Conservation (phyloP, 2,888 invertebrate genomes). For the Omphaloscelis lunosa region DNA sequence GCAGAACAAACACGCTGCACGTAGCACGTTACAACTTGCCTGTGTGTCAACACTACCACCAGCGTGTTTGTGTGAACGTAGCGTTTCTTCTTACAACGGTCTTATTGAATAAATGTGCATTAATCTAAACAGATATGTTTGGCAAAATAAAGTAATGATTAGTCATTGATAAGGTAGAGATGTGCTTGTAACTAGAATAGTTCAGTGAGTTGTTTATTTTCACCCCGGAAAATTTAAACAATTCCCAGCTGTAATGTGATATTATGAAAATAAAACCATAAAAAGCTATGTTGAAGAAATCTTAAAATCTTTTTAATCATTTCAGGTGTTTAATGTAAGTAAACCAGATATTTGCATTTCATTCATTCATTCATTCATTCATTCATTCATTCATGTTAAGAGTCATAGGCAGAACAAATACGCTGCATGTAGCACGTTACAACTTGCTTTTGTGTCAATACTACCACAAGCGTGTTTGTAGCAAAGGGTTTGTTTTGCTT, state of each 20-base stretch:
- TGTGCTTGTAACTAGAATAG: not conserved
- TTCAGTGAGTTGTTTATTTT: not conserved
- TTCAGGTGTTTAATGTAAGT: slow-evolving; percentile 7
- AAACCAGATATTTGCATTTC: slow-evolving; percentile 45
- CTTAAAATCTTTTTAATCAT: not conserved
- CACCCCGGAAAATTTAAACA: not conserved
- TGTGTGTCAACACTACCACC: slow-evolving; percentile 12
- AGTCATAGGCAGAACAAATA: slow-evolving; percentile 28
- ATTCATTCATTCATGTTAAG: no score
- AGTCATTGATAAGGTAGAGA: not conserved
- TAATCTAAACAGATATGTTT: not conserved
- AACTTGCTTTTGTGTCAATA: slow-evolving; percentile 21
- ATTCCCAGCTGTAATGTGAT: not conserved
- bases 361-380: no score
- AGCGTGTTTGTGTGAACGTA: not conserved
- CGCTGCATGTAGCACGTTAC: slow-evolving; percentile 21
- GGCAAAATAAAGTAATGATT: not conserved
- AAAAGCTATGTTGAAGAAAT: not conserved
- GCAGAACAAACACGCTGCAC: slow-evolving; percentile 37
- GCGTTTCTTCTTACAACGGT: slow-evolving; percentile 10
- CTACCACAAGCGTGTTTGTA: not conserved
- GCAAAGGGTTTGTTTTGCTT: not conserved
- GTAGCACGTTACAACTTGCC: slow-evolving; percentile 14
- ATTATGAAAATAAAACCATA: not conserved
- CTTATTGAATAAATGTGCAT: not conserved